Evolutionary conservation across 2,113 vertebrate species (phyloP).

Genomic region (Vicugna pacos): DNA sequence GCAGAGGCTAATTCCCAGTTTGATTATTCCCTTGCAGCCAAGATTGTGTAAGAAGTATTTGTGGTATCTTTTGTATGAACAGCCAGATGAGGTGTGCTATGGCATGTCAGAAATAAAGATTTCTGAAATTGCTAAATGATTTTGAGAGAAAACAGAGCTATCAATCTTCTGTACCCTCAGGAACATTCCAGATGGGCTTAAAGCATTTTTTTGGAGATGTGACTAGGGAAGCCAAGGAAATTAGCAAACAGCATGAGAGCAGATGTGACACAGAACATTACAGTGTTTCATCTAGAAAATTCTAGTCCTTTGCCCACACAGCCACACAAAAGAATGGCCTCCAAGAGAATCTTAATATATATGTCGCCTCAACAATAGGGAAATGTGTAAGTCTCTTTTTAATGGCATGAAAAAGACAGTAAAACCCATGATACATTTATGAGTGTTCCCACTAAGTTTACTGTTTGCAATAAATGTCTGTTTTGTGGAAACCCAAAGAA

Average conservation of each 20-base stretch:
- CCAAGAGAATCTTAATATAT: neutral
- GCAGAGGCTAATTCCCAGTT: neutral
- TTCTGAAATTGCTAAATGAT: conserved; percentile 30
- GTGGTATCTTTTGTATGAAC: conserved; percentile 11
- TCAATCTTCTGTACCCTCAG: neutral
- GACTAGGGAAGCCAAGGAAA: conserved; percentile 2
- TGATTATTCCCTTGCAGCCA: neutral
- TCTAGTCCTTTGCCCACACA: neutral
- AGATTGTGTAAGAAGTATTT: neutral
- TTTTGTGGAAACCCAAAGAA: neutral
- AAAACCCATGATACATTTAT: neutral
- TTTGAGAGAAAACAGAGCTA: conserved; percentile 42
- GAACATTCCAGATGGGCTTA: conserved; percentile 4
- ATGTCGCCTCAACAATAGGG: neutral
- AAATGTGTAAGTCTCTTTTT: neutral
- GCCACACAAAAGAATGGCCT: neutral
- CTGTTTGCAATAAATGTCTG: neutral
- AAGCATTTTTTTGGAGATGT: conserved; percentile 11
- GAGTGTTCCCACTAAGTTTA: neutral
- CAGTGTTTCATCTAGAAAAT: conserved; percentile 34
- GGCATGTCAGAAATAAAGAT: conserved; percentile 27
- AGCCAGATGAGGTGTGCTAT: neutral
- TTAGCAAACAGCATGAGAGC: neutral
- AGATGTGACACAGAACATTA: conserved; percentile 26
- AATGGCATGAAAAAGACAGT: neutral